Base-by-base conservation (phyloP, 1,140 invertebrate genomes). In the Agrypnia vestita region DNA sequence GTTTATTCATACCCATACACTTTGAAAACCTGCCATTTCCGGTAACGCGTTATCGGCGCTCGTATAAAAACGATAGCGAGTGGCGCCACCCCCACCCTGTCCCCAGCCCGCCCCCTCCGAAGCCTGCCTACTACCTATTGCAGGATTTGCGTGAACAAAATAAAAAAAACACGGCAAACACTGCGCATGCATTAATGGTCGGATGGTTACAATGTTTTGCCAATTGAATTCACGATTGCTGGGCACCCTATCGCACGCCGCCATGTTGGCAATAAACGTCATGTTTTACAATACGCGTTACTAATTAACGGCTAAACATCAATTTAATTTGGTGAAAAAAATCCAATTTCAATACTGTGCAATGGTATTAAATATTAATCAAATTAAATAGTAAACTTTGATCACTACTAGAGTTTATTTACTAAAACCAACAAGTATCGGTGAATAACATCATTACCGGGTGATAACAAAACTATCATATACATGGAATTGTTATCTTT, bases 141-240 rank as follows among this genome's bases (percentile, higher is more conserved):
- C 17, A 59, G 55, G 17, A 21, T 59, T 59, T 12, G 17, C 55
- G 17, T 21, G 17, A 3, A 59, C 55, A 59, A 8, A 55, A 17
- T 9, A 3, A 17, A 9, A 59, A 59, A 59, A 3, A 21, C 15
- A 10, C 10, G 15, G 43, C 43, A 55, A 51, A 75, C 51, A 62
- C 13, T 43, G 51, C 13, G 15, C 61, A 13, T 62, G 17, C 59
- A 64, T 49, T 21, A 75, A 76, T 76, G 75, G 56, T 47, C 75
- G 46, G n/a, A 51, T 21, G 59, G 75, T 76, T 67, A 75, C 59
- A 67, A 67, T 76, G 59, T 76, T 76, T 76, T 62, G 61, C 43
- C 75, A 67, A 76, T 76, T 67, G 47, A 76, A 76, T 64, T 76
- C 59, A 76, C 75, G 19, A 76, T 62, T 76, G 17, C 75, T 19